Conservation (phyloP, 2,113 vertebrate genomes). For the Paramisgurnus dabryanus region DNA sequence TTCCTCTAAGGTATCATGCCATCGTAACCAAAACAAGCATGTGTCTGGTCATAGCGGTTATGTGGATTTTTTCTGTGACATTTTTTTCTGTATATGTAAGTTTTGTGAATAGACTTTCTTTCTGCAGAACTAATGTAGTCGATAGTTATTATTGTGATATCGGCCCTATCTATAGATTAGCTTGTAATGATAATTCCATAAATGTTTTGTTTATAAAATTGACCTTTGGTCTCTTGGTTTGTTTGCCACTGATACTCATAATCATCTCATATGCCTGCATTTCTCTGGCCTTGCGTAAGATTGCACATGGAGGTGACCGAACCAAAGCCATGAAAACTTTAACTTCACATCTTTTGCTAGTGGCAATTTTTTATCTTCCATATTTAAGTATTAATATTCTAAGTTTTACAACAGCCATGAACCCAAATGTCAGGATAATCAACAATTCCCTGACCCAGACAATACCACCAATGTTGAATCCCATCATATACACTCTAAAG, state of each 20-base stretch:
- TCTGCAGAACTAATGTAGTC: constrained; percentile 65
- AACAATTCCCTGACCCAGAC: constrained; percentile 62
- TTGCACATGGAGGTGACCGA: constrained; percentile 37
- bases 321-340: constrained; percentile 52
- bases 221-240: constrained; percentile 26
- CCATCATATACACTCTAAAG: constrained; percentile 54
- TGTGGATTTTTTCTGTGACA: constrained; percentile 56
- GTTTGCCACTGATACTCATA: constrained; percentile 11
- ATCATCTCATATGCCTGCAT: too few relatives aligned
- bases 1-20: constrained; percentile 58
- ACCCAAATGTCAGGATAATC: constrained; percentile 63
- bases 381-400: not conserved
- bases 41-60: constrained; percentile 53
- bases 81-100: constrained; percentile 22
- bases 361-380: constrained; percentile 59
- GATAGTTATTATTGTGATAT: constrained; percentile 62
- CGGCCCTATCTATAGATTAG: constrained; percentile 49
- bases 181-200: constrained; percentile 65
- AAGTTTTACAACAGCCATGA: not conserved
- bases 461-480: constrained; percentile 48
- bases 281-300: constrained; percentile 27
- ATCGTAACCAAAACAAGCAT: constrained; percentile 62
- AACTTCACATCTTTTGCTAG: constrained; percentile 50
- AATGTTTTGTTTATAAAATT: constrained; percentile 27
- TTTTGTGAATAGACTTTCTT: constrained; percentile 67